These are phyloP conservation scores for Drosophila diplacantha DNA, from an alignment of 2,888 invertebrate species.

Conservation along the genomic window DNA sequence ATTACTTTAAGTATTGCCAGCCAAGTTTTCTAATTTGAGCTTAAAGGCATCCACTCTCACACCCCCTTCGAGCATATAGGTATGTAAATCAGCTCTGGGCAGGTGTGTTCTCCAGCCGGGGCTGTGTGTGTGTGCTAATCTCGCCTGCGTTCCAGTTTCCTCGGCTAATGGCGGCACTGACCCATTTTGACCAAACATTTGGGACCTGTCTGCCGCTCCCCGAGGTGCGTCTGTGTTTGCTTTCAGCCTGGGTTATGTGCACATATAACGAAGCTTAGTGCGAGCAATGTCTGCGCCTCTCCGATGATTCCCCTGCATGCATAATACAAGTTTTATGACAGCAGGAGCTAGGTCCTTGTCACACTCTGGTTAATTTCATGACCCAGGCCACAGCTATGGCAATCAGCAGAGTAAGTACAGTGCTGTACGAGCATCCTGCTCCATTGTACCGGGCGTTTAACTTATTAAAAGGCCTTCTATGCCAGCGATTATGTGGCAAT, in stretches of 20 bases:
- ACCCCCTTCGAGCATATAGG: not conserved
- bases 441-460: constrained; percentile 30
- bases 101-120: constrained; percentile 10
- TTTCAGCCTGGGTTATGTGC: constrained; percentile 3
- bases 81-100: constrained; percentile 15
- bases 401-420: constrained; percentile 14
- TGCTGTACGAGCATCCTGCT: not conserved
- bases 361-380: constrained; percentile 26
- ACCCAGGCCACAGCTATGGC: constrained; percentile 6
- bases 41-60: not conserved
- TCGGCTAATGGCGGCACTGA: constrained; percentile 56
- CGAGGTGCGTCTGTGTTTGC: constrained; percentile 36
- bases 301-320: constrained; percentile 25
- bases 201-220: constrained; percentile 40
- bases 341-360: constrained; percentile 10
- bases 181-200: constrained; percentile 55
- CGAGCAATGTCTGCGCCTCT: constrained; percentile 11
- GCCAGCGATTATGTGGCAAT: constrained; percentile 49
- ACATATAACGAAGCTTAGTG: constrained; percentile 15
- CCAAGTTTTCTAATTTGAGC: constrained; percentile 5
- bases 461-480: constrained; percentile 48
- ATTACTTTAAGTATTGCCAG: not conserved
- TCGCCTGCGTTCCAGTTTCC: constrained; percentile 43
- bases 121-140: constrained; percentile 49
- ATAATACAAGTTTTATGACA: constrained; percentile 50